Percentiles rank a stretch among this genome's conserved stretches.
Conservation (phyloP, 1,140 invertebrate genomes). For the Cheumatopsyche charites region DNA sequence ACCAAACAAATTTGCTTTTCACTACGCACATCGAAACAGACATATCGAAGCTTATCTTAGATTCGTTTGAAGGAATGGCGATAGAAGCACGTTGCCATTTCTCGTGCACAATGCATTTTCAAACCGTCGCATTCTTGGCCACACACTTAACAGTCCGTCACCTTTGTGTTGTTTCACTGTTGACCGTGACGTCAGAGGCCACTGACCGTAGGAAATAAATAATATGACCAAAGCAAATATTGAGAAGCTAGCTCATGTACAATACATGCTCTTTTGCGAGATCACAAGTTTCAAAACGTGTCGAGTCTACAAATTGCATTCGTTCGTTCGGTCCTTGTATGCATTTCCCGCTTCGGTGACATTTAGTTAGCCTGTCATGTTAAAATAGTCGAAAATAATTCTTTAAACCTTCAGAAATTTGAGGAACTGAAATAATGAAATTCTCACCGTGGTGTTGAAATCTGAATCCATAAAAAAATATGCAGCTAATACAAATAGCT, state of each 20-base stretch:
- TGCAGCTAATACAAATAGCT: too few relatives aligned
- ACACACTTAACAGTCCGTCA: slow-evolving; percentile 27
- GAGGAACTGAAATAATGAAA: too few relatives aligned
- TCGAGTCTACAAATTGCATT: not conserved
- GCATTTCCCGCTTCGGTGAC: too few relatives aligned
- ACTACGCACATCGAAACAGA: too few relatives aligned
- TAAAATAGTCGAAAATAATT: too few relatives aligned
- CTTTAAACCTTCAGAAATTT: too few relatives aligned
- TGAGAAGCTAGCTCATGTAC: slow-evolving; percentile 29
- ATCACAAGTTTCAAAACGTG: not conserved
- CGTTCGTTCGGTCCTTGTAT: not conserved
- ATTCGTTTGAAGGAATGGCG: not conserved
- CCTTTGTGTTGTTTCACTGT: slow-evolving; percentile 35
- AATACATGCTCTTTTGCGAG: too few relatives aligned
- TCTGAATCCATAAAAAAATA: too few relatives aligned
- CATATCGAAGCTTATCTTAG: not conserved
- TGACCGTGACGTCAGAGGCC: slow-evolving; percentile 38
- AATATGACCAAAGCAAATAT: slow-evolving; percentile 30
- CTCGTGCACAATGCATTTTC: too few relatives aligned
- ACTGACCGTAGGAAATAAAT: slow-evolving; percentile 37
- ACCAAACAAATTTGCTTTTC: too few relatives aligned
- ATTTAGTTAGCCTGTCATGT: too few relatives aligned
- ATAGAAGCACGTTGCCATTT: not conserved
- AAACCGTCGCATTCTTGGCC: slow-evolving; percentile 12
- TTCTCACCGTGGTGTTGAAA: too few relatives aligned